Evolutionary conservation across 2,113 vertebrate genomes (phyloP), one percentile per base, ranked within the genome.

Genomic region (Sander lucioperca): DNA sequence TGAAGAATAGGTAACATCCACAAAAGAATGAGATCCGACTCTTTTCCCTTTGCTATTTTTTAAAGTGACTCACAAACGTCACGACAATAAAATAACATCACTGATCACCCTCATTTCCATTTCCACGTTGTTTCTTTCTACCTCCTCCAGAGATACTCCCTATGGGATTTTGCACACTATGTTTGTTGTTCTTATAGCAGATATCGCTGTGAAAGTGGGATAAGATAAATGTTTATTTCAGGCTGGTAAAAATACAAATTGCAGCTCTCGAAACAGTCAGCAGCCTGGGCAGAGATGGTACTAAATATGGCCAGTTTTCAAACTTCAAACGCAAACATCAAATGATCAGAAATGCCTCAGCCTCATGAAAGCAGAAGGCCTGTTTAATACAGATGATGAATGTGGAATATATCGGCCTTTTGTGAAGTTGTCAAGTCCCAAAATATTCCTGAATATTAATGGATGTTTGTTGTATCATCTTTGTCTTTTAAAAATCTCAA

Each of bases 291-390:
- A 66, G 70, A 83, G 77, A 66, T 0, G 61, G 8, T 83, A 61
- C 82, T 91, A 85, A 88, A 90, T 85, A 77, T 91, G 87, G 82
- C 79, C 78, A 61, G 68, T 80, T 90, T 90, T 83, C 56, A 74
- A 71, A 86, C 87, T 91, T 92, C 86, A 94, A 91, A 93, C 82
- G 80, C 61, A 65, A 82, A 91, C 87, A 86, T 90, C 83, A 89
- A 77, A 86, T 59, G 74, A 75, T 66, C 57, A 77, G 74, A 86
- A 85, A 88, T 79, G 76, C 45, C 62, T 86, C 71, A 65, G 63
- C 39, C 39, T 80, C 79, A 79, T 89, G 48, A 86, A 90, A 89
- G 86, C 84, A 73, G 47, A 27, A 53, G 67, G 48, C 80, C 62
- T 87, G 80, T 88, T 94, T 89, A 43, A 86, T 89, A 80, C 80